Evolutionary conservation across 2,888 invertebrate species (phyloP), one percentile per base, ranked within the genome.

Genomic region (Caenorhabditis macrosperma): DNA sequence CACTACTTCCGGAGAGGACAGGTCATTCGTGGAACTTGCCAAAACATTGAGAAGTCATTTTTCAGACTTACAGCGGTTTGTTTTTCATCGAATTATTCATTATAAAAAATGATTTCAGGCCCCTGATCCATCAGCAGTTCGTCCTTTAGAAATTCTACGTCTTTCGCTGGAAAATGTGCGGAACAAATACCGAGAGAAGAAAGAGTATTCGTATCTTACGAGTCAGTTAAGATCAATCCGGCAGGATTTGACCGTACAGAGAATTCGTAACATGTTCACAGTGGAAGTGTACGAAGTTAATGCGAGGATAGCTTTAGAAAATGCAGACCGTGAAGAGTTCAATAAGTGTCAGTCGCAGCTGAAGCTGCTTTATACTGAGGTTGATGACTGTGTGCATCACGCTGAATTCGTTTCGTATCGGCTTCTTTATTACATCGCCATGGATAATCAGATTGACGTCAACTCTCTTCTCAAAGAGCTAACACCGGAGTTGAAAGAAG

Each of bases 201-300:
- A 94, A 90, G 97, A 99, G 92, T 99, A 99, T 92, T 94, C 94
- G 92, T 98, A 96, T 93, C 95, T 96, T 78, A 98, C 97, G 93
- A 97, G 98, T 93, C 99, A 99, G 92, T 93, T 99, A 74, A 98
- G 99, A 92, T 97, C 97, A 9, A 97, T 99, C 60, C 57, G 99
- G 87, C 99, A 99, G 93, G 99, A 99, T 93, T 93, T 99, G 88
- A 99, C 98, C 81, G 98, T 96, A 59, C 99, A 99, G 93, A 96
- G 97, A 88, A 94, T 99, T 86, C 93, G 98, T 86, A 95, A 97
- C 92, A 93, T 93, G 84, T 97, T 99, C 91, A 97, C 98, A 67
- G 95, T 99, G n/a, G 94, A 95, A 91, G 99, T 99, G 12, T 99
- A 99, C 92, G 99, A 99, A 93, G 97, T 96, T 3, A 98, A 99